These are phyloP conservation scores for Sinocyclocheilus anophthalmus DNA, from an alignment of 2,113 vertebrate species.

Conservation along the genomic window DNA sequence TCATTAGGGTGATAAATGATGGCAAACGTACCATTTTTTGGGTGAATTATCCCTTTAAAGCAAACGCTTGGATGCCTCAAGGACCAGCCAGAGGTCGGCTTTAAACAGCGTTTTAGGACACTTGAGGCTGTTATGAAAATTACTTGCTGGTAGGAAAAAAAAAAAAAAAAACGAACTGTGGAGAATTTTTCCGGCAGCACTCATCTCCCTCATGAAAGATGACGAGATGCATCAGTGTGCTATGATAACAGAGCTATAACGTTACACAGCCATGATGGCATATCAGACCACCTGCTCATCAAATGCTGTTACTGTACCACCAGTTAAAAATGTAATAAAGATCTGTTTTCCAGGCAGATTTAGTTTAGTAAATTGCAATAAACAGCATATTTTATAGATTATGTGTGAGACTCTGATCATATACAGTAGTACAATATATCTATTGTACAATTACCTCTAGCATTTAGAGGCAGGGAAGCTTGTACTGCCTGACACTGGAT, in stretches of 20 bases:
- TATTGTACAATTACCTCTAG: not conserved
- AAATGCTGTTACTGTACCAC: not conserved
- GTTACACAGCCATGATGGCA: no score
- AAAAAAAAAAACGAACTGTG: not conserved
- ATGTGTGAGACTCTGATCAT: not conserved
- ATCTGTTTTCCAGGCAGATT: not conserved
- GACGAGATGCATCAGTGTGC: no score
- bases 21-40: not conserved
- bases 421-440: not conserved
- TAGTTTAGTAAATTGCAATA: not conserved
- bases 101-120: not conserved
- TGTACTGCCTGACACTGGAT: not conserved
- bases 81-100: not conserved
- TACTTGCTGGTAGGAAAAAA: not conserved
- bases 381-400: not conserved
- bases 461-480: conserved; percentile 11
- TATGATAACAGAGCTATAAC: no score
- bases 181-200: conserved; percentile 12
- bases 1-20: not conserved
- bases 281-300: not conserved
- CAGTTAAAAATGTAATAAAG: not conserved
- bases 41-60: not conserved
- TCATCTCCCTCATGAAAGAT: not conserved
- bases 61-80: not conserved
- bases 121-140: conserved; percentile 4